Percentiles rank a stretch among this genome's conserved stretches.
phyloP scores from a whole-genome alignment of 2,888 invertebrate species.

The Rhagonycha fulva region DNA sequence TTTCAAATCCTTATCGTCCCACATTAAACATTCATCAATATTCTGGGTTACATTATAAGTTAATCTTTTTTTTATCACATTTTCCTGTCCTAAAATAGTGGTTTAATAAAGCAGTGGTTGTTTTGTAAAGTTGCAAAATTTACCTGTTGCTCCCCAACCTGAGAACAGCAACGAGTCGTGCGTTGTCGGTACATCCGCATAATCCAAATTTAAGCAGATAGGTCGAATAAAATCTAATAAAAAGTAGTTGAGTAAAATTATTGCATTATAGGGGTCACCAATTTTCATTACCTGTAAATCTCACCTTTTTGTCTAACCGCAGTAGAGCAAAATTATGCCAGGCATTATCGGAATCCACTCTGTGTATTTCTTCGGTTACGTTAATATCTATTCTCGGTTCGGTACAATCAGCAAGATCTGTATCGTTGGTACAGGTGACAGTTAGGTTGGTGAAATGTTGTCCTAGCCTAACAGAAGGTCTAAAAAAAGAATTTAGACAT shows the following conservation, averaged over 20 bases:
- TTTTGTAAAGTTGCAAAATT: neutral
- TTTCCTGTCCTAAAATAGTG: neutral
- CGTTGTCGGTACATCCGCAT: neutral
- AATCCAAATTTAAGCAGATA: neutral
- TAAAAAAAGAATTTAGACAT: neutral
- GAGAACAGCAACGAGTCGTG: neutral
- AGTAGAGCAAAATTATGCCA: neutral
- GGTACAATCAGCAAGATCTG: slow-evolving; percentile 1
- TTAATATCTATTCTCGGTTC: neutral
- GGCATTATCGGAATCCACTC: neutral
- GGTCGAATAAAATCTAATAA: slow-evolving; percentile 1
- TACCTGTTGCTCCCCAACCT: slow-evolving; percentile 8
- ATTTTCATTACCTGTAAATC: neutral
- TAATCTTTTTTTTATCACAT: neutral
- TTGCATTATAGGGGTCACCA: neutral
- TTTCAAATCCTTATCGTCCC: neutral
- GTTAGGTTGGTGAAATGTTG: slow-evolving; percentile 1
- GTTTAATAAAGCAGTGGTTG: neutral
- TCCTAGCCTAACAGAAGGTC: neutral
- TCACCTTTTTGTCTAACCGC: neutral
- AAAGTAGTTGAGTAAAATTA: neutral
- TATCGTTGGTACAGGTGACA: neutral
- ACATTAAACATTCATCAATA: neutral
- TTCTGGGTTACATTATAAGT: neutral
- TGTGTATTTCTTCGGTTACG: neutral